These are phyloP conservation scores for Lichenostomus cassidix DNA, from an alignment of 2,113 vertebrate genomes.

Conservation along the genomic window DNA sequence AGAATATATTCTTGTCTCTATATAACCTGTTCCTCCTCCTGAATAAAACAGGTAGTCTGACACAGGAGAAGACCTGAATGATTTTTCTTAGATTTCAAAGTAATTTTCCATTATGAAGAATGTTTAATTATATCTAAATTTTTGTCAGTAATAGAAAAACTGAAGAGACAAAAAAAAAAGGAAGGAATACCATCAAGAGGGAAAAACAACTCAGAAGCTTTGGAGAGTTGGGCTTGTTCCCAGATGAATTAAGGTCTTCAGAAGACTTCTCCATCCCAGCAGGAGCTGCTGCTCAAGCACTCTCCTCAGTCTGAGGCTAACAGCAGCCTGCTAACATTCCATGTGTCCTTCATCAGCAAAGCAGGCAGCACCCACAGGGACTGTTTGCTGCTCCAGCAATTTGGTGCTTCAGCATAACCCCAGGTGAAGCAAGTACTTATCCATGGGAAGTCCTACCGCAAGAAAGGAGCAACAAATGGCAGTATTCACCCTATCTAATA, in stretches of 20 bases:
- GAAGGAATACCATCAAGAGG: not conserved
- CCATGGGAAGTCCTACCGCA: not conserved
- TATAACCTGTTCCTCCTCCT: not conserved
- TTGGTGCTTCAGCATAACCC: not conserved
- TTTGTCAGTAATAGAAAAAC: not conserved
- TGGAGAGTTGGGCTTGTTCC: not conserved
- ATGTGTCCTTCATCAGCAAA: not conserved
- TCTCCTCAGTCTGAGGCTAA: not conserved
- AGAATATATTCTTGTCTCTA: too few relatives aligned
- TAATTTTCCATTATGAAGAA: not conserved
- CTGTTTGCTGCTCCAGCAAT: not conserved
- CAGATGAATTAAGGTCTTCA: not conserved
- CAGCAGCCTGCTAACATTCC: not conserved
- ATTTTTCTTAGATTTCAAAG: not conserved
- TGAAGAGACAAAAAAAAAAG: too few relatives aligned
- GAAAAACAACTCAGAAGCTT: not conserved
- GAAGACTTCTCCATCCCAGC: not conserved
- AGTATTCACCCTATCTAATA: not conserved
- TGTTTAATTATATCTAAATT: not conserved
- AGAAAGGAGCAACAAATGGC: not conserved
- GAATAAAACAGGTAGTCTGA: not conserved
- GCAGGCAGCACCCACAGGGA: rapidly evolving
- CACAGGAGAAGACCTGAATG: not conserved
- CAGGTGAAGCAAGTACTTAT: not conserved
- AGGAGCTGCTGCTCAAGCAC: not conserved